These are phyloP conservation scores for Eulithis testata DNA, from an alignment of 2,888 invertebrate genomes.

Conservation along the genomic window DNA sequence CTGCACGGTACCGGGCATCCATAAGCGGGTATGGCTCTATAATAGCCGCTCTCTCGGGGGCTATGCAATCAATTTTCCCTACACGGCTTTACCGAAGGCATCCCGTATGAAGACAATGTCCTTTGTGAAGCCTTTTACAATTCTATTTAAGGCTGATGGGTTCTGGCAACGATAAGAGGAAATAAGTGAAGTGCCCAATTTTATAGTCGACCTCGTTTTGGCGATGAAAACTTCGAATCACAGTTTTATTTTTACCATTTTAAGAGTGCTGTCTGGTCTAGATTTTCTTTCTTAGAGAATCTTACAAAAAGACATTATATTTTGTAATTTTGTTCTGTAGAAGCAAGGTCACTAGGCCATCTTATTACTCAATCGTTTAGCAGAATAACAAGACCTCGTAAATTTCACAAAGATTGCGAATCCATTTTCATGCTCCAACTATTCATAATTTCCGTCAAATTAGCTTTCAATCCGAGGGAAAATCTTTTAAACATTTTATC, in stretches of 20 bases:
- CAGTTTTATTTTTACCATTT: slow-evolving; percentile 10
- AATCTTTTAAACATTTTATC: slow-evolving; percentile 31
- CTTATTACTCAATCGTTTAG: slow-evolving; percentile 15
- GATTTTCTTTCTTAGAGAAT: neutral
- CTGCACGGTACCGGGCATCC: slow-evolving; percentile 40
- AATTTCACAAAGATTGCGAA: slow-evolving; percentile 19
- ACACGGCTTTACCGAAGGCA: slow-evolving; percentile 24
- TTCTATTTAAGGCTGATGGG: slow-evolving; percentile 31
- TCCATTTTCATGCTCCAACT: slow-evolving; percentile 29
- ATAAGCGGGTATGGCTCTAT: slow-evolving; percentile 47
- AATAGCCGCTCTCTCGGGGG: slow-evolving; percentile 46
- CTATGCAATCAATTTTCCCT: slow-evolving; percentile 47
- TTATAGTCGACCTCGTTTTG: slow-evolving; percentile 23
- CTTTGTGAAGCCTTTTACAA: slow-evolving; percentile 32
- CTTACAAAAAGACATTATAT: too few relatives aligned
- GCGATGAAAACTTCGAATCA: slow-evolving; percentile 18
- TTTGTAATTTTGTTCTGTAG: too few relatives aligned
- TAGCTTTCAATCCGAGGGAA: slow-evolving; percentile 20
- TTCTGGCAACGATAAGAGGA: slow-evolving; percentile 30
- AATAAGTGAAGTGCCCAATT: slow-evolving; percentile 28
- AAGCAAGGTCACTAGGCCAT: neutral
- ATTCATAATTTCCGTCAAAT: slow-evolving; percentile 31
- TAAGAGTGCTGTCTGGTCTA: neutral
- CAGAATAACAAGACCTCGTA: slow-evolving; percentile 6
- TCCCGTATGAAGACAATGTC: slow-evolving; percentile 36